Evolutionary conservation across 2,797 vertebrate species (phyloP).

Genomic region (Lophotriccus pileatus): DNA sequence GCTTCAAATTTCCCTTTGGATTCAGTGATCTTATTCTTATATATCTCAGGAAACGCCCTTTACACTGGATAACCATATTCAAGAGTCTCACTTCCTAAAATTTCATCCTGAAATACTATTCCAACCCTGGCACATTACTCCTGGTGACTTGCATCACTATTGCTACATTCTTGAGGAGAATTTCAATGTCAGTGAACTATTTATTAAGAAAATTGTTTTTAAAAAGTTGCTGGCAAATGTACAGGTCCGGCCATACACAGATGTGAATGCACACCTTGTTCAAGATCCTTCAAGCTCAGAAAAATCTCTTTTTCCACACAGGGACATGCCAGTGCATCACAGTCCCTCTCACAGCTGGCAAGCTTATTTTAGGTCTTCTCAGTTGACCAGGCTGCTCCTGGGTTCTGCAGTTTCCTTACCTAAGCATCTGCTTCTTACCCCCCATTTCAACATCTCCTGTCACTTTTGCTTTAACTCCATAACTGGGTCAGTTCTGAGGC

Average conservation of each 20-base stretch:
- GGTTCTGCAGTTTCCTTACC: not conserved
- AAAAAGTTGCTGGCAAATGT: not conserved
- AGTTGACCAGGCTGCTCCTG: not conserved
- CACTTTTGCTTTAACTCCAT: not conserved
- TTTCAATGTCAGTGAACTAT: slow-evolving; percentile 16
- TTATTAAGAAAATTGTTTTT: not conserved
- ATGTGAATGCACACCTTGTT: slow-evolving; percentile 19
- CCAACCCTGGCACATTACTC: not conserved
- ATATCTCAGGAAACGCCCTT: not conserved
- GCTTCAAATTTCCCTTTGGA: not conserved
- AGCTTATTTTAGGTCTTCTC: not conserved
- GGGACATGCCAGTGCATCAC: not conserved
- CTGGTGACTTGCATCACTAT: not conserved
- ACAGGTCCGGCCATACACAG: rapidly evolving
- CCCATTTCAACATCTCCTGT: not conserved
- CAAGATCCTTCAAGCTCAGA: not conserved
- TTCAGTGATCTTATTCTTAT: not conserved
- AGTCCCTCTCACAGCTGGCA: not conserved
- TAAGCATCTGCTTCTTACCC: not conserved
- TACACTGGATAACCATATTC: not conserved
- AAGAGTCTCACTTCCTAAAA: not conserved
- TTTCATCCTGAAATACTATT: not conserved
- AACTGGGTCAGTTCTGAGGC: not conserved
- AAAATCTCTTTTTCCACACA: not conserved
- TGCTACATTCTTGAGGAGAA: not conserved